Evolutionary conservation across 2,888 invertebrate genomes (phyloP), one percentile per base, ranked within the genome.

Genomic region (Pyrochroa serraticornis): DNA sequence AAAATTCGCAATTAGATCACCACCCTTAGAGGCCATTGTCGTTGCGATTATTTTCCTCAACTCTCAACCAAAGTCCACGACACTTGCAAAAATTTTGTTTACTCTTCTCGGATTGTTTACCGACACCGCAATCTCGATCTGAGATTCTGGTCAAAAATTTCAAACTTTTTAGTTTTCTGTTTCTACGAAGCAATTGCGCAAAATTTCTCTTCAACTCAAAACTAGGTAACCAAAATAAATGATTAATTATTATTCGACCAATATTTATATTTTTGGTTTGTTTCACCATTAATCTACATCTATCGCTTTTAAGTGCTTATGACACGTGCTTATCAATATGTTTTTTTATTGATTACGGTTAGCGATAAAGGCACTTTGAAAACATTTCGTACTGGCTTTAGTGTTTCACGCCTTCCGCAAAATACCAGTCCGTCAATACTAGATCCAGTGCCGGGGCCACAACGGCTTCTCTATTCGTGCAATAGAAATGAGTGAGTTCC

Each of bases 271-370:
- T 45, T 38, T 52, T 14, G 2, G 38, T 10, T 51, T 14, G 14
- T 37, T 56, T 34, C 38, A 46, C 34, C 38, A 31, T 37, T 10
- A 50, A 52, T 42, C 46, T 34, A 37, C 43, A 43, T 48, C 46
- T 38, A 30, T 47, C 42, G 46, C 31, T 56, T 55, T 55, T 30
- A 38, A 43, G 53, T 46, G 31, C 37, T 48, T 50, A 50, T 37
- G 58, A 47, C 58, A 58, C 58, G 58, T 58, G 58, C 52, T 58
- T 58, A 58, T 58, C 58, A 42, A 14, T 33, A 14, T 43, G 45
- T 56, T 56, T 51, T 55, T 52, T 52, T 58, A 58, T 58, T 52
- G 52, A 58, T 58, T 52, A 38, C 34, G 31, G n/a, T 47, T 37
- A 43, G 41, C 52, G 52, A 52, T 47, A 58, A 52, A 51, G 42